Conservation (phyloP, 2,113 vertebrate genomes). For the Patagioenas fasciata region DNA sequence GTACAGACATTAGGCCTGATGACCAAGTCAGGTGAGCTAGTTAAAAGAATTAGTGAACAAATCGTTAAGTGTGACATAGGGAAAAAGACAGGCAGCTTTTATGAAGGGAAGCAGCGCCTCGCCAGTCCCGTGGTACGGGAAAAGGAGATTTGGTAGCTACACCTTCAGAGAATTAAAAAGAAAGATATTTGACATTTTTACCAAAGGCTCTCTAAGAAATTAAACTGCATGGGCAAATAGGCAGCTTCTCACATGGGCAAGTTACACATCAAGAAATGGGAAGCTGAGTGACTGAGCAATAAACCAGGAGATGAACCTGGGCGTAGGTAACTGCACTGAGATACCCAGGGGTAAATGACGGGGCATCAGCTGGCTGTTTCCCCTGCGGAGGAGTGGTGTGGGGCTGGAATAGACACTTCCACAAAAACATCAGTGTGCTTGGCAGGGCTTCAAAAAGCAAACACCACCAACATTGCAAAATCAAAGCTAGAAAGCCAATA, state of each 20-base stretch:
- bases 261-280: neutral
- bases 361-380: neutral
- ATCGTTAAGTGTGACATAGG: neutral
- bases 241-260: neutral
- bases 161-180: neutral
- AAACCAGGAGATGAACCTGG: neutral
- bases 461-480: neutral
- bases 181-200: neutral
- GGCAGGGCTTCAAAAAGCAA: neutral
- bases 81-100: neutral
- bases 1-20: neutral
- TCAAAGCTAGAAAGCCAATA: neutral
- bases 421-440: neutral
- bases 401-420: neutral
- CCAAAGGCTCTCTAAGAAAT: neutral
- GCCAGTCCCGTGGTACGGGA: accelerated
- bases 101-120: neutral
- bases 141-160: accelerated
- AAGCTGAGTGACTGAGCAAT: neutral
- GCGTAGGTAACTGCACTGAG: neutral
- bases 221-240: neutral
- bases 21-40: neutral
- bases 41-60: neutral
- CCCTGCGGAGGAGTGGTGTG: accelerated
- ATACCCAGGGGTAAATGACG: neutral